Conservation (phyloP, 2,797 vertebrate species). For the Malurus splendens region DNA sequence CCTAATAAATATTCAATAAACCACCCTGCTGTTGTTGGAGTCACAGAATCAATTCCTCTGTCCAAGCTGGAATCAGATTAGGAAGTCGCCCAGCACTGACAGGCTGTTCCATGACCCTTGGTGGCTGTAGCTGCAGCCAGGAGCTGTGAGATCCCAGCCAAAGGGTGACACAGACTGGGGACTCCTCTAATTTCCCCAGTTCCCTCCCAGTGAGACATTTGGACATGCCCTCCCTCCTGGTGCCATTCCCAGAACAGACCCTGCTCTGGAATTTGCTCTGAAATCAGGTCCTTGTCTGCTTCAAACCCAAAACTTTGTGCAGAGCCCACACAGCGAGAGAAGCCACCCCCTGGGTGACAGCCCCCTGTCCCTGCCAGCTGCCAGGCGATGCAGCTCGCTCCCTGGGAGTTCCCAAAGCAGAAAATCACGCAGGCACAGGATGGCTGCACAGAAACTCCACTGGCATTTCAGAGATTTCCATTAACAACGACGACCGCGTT, state of each 20-base stretch:
- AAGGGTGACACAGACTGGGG: background rate
- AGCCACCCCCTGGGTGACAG: background rate
- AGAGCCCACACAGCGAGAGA: background rate
- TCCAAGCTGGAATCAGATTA: background rate
- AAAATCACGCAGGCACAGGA: background rate
- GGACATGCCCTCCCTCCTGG: background rate
- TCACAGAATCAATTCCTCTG: background rate
- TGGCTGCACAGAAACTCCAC: background rate
- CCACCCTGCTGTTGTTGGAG: background rate
- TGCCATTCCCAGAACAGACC: background rate
- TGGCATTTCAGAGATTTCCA: background rate
- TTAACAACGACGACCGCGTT: background rate
- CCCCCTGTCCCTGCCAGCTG: background rate
- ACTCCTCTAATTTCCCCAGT: fast-evolving
- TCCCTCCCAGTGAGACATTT: background rate
- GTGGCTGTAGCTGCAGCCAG: background rate
- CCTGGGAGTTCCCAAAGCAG: background rate
- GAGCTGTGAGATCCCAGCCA: background rate
- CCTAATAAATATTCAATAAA: background rate
- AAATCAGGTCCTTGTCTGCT: background rate
- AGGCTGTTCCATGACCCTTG: no score
- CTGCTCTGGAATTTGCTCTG: background rate
- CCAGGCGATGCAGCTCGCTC: background rate
- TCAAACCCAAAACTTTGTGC: background rate
- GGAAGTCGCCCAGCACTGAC: background rate